Base-by-base conservation (phyloP, 2,113 vertebrate species). In the Paramormyrops kingsleyae region DNA sequence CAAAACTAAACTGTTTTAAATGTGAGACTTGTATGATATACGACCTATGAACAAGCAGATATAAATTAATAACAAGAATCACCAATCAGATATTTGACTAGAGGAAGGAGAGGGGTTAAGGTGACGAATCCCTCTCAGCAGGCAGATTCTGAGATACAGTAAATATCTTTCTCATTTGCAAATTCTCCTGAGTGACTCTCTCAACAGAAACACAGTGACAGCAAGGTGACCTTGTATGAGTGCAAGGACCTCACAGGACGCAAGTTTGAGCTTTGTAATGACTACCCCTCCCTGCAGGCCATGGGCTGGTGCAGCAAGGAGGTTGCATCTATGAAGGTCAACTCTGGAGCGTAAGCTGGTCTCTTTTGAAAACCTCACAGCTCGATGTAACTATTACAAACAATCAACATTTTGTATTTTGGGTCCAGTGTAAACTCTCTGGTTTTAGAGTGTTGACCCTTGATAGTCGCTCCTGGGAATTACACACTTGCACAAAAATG, bases 221-320 rank as follows among this genome's bases (percentile, higher is more conserved):
- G 99, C 94, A 98, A 97, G 91, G 96, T 95, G 95, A 97, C 96
- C 90, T 93, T 99, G 89, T 99, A 97, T 0, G 98, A 99, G 90
- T 96, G 96, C 5, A 97, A 99, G 93, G 98, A 98, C 94, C 99
- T 99, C 95, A 97, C 98, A 94, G 98, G 98, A 47, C 96, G 96
- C 94, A 99, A 97, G 94, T 98, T 98, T 91, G 99, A 99, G 95
- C 95, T 99, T 92, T 97, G 95, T 1, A 97, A 99, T 8, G 98
- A 99, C 95, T 99, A 98, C 94, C 97, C 98, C 87, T 99, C 98
- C 0, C 96, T 99, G 92, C 97, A 98, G 94, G 98, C 98, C 94
- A 99, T 99, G 98, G 98, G 98, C 90, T 99, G 98, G 98, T 96
- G 97, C 94, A 97, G 95, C 96, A 99, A 99, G 94, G 97, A 99